Base-by-base conservation (phyloP, 1,140 invertebrate genomes). In the Hermetia illucens region DNA sequence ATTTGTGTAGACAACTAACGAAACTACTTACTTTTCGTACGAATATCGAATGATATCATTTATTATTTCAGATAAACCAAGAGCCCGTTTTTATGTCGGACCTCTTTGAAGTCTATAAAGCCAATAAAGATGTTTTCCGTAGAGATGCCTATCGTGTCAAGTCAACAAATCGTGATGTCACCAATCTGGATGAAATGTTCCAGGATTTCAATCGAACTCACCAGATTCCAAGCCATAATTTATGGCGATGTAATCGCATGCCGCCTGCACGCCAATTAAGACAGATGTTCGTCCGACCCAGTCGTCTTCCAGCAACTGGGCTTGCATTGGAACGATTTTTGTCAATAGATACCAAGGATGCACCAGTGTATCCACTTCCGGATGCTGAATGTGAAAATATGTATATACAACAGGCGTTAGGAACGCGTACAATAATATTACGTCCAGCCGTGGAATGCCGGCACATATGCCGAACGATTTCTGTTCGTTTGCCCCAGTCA, bases 381-480 rank as follows among this genome's bases (percentile, higher is more conserved):
- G 68, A 72, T 52, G 71, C 75, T 12, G 78, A 82, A 52, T 82
- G 80, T 48, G 72, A 72, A 21, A 79, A 77, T 59, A 68, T 82
- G 5, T 72, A 78, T 51, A 38, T 82, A 16, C 68, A 70, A 36
- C 79, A 78, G 56, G 71, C 67, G 5, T 64, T 61, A 47, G 79
- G 79, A 13, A 62, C 68, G 34, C 58, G 78, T 31, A 63, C 72
- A 27, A 70, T 82, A 47, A 65, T 73, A 21, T 46, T 83, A 27
- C 59, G 69, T 42, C 76, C 79, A n/a, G 75, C 75, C 21, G 58
- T 64, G 43, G 74, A 77, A 46, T 83, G 80, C 50, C 47, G 45
- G 30, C 45, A 65, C 36, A 62, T 65, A 24, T 83, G 79, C 48
- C 66, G 64, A 46, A 62, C 68, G 8, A 58, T 75, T 27, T 75